Percentiles rank a stretch among this genome's conserved stretches.
Evolutionary conservation across 2,888 invertebrate species (phyloP).

Genomic region (Baccha elongata): DNA sequence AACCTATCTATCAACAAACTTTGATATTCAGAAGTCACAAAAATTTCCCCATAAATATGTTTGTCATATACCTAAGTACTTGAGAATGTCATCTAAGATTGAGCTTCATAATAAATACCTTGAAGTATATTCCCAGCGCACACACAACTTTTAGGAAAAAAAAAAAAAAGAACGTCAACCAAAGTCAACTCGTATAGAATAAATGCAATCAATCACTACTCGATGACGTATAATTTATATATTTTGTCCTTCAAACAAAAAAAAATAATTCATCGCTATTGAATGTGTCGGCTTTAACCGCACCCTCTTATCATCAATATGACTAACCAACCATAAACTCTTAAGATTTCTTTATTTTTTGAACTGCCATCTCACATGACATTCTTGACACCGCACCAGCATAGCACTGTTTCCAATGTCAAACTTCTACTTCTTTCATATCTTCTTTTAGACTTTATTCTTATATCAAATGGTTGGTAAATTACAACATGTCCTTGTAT

Average conservation of each 20-base stretch:
- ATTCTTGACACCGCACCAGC: slow-evolving; percentile 23
- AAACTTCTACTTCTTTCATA: slow-evolving; percentile 19
- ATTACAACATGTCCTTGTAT: slow-evolving; percentile 38
- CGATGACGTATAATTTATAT: slow-evolving; percentile 7
- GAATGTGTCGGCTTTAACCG: background rate
- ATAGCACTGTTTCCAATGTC: slow-evolving; percentile 20
- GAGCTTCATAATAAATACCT: background rate
- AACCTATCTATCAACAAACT: background rate
- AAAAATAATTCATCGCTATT: slow-evolving; percentile 25
- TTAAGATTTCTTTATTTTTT: background rate
- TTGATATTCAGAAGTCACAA: background rate
- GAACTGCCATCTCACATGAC: slow-evolving; percentile 11
- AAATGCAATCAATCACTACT: slow-evolving; percentile 18
- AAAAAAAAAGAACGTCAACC: background rate
- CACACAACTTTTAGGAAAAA: background rate
- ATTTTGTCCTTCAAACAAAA: background rate
- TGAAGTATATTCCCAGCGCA: background rate
- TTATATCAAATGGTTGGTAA: background rate
- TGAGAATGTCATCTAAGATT: background rate
- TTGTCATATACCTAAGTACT: background rate
- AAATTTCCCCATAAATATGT: background rate
- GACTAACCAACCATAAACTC: slow-evolving; percentile 1
- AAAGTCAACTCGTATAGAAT: slow-evolving; percentile 5
- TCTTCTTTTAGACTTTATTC: background rate
- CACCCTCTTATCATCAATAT: slow-evolving; percentile 10